Evolutionary conservation across 2,888 invertebrate genomes (phyloP).

Genomic region (Trissolcus japonicus): DNA sequence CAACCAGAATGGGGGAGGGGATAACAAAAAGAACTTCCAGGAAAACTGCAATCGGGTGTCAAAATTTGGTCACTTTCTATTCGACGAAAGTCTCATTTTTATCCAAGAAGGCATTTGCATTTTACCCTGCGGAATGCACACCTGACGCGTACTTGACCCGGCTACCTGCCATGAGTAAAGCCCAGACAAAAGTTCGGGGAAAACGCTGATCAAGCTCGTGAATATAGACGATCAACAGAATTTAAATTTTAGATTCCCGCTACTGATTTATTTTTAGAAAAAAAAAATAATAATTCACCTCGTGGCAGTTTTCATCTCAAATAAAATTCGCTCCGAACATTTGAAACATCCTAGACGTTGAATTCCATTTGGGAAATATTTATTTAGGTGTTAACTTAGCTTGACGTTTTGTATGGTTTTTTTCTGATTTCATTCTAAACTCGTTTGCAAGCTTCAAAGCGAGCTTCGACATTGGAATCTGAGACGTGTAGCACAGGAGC

Average conservation of each 20-base stretch:
- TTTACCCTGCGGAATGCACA: constrained; percentile 39
- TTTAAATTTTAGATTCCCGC: neutral
- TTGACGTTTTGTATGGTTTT: too few relatives aligned
- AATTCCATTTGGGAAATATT: too few relatives aligned
- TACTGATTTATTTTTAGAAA: neutral
- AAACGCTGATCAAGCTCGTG: constrained; percentile 1
- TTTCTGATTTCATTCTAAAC: too few relatives aligned
- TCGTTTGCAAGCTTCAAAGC: too few relatives aligned
- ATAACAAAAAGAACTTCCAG: neutral
- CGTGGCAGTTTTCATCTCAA: too few relatives aligned
- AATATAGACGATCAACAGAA: neutral
- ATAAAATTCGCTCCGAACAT: too few relatives aligned
- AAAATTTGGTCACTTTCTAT: constrained; percentile 16
- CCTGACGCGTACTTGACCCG: constrained; percentile 26
- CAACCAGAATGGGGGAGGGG: neutral
- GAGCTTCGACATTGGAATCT: too few relatives aligned
- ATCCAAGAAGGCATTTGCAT: constrained; percentile 35
- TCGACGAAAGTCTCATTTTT: constrained; percentile 29
- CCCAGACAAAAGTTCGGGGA: constrained; percentile 10
- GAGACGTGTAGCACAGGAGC: too few relatives aligned
- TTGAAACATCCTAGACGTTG: too few relatives aligned
- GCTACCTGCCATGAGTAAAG: constrained; percentile 28
- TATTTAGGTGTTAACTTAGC: too few relatives aligned
- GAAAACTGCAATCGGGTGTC: neutral
- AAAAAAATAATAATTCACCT: too few relatives aligned